phyloP scores from a whole-genome alignment of 2,113 vertebrate species.

The Hippocampus mohnikei region DNA sequence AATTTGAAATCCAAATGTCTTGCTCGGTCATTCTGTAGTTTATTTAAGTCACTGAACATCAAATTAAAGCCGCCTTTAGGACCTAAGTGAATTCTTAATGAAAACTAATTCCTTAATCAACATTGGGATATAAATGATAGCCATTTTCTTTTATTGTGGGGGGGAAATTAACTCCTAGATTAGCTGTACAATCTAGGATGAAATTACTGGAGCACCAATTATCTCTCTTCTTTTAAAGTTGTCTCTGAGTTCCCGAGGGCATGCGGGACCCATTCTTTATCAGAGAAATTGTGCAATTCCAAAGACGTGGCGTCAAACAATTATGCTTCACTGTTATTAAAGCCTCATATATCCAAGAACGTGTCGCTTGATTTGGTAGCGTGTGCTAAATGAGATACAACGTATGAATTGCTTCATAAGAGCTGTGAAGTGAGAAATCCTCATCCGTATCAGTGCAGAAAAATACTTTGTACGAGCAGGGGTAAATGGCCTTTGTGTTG shows the following conservation, averaged over 20 bases:
- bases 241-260: conserved; percentile 73
- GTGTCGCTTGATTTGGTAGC: conserved; percentile 65
- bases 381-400: conserved; percentile 67
- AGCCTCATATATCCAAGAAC: conserved; percentile 61
- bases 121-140: conserved; percentile 93
- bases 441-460: conserved; percentile 51
- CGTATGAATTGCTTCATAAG: conserved; percentile 64
- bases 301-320: conserved; percentile 74
- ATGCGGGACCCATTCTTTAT: conserved; percentile 68
- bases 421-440: conserved; percentile 62
- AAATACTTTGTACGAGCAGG: conserved; percentile 65
- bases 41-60: conserved; percentile 91
- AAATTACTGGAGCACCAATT: conserved; percentile 79
- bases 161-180: conserved; percentile 91
- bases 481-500: conserved; percentile 68
- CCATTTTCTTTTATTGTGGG: conserved; percentile 85
- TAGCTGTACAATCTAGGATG: conserved; percentile 79
- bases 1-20: conserved; percentile 86
- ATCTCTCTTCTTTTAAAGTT: conserved; percentile 79
- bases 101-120: conserved; percentile 98
- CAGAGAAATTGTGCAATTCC: conserved; percentile 73
- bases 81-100: conserved; percentile 98
- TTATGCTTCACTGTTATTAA: conserved; percentile 71
- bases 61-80: conserved; percentile 95
- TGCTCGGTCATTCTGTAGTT: conserved; percentile 82